Conservation (phyloP, 1,140 invertebrate genomes). For the Propsilocerus akamusi region DNA sequence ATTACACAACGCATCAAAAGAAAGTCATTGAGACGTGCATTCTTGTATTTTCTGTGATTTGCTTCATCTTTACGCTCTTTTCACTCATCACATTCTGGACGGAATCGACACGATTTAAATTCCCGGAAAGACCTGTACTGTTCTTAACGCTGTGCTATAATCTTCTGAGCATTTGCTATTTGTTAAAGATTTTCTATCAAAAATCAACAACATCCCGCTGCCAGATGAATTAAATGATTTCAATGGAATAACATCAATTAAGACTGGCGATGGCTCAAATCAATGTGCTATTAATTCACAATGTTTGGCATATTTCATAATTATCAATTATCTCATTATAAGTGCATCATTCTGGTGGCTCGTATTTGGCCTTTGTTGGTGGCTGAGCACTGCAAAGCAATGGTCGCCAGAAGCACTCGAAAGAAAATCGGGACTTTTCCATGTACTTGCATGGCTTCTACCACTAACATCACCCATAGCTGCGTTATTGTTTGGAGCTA, state of each 20-base stretch:
- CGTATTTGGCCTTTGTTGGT: slow-evolving; percentile 65
- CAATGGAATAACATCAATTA: slow-evolving; percentile 31
- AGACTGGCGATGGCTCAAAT: slow-evolving; percentile 31
- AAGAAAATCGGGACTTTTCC: slow-evolving; percentile 60
- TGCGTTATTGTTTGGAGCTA: slow-evolving; percentile 39
- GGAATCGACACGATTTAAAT: slow-evolving; percentile 61
- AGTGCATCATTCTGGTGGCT: slow-evolving; percentile 70
- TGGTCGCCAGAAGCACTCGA: slow-evolving; percentile 81
- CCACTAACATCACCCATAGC: slow-evolving; percentile 62
- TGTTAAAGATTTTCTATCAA: slow-evolving; percentile 22
- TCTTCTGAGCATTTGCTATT: slow-evolving; percentile 39
- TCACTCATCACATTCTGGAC: slow-evolving; percentile 78
- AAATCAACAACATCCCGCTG: slow-evolving; percentile 44
- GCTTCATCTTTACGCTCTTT: slow-evolving; percentile 66
- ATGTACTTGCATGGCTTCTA: slow-evolving; percentile 66
- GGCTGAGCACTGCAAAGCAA: slow-evolving; percentile 65
- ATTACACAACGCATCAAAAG: slow-evolving; percentile 53
- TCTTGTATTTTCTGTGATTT: slow-evolving; percentile 65
- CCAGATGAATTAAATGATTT: slow-evolving; percentile 41
- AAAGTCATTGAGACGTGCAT: slow-evolving; percentile 62
- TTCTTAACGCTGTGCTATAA: slow-evolving; percentile 74
- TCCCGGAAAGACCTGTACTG: slow-evolving; percentile 71
- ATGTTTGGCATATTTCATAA: slow-evolving; percentile 68
- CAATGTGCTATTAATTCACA: slow-evolving; percentile 54
- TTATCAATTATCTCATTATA: slow-evolving; percentile 65